Percentiles rank a stretch among this genome's conserved stretches.
phyloP scores from a whole-genome alignment of 2,888 invertebrate species.

The Drosophila kuntzei region DNA sequence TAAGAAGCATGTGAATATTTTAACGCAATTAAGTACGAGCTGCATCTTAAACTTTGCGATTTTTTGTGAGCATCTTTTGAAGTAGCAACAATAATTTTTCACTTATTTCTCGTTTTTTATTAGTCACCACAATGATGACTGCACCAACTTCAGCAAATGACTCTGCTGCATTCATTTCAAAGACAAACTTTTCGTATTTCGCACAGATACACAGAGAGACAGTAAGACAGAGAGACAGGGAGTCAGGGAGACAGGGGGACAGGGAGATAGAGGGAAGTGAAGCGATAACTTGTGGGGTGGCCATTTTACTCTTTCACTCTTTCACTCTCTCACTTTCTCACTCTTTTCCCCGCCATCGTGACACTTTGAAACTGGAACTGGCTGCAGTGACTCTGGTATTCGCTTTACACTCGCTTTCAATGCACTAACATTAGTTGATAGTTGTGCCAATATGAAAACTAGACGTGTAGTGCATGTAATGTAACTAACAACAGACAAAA shows the following conservation, averaged over 20 bases:
- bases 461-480: neutral
- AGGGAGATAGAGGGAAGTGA: slow-evolving; percentile 6
- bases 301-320: slow-evolving; percentile 1
- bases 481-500: slow-evolving; percentile 9
- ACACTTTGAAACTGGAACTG: slow-evolving; percentile 42
- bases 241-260: neutral
- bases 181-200: slow-evolving; percentile 66
- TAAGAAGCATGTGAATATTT: neutral
- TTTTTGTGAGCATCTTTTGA: slow-evolving; percentile 39
- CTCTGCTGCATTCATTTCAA: slow-evolving; percentile 62
- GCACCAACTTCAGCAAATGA: slow-evolving; percentile 54
- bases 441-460: slow-evolving; percentile 2
- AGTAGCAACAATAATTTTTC: slow-evolving; percentile 53
- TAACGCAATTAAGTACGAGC: slow-evolving; percentile 5
- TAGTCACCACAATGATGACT: slow-evolving; percentile 59
- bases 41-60: slow-evolving; percentile 23
- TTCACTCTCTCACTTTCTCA: neutral
- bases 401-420: slow-evolving; percentile 27
- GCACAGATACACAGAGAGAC: slow-evolving; percentile 31
- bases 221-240: neutral
- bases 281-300: slow-evolving; percentile 25
- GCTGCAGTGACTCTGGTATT: slow-evolving; percentile 30
- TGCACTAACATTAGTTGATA: slow-evolving; percentile 10
- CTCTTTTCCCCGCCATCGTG: slow-evolving; percentile 15
- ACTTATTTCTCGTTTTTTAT: slow-evolving; percentile 58